Conservation (phyloP, 2,113 vertebrate species). For the Empidonax traillii region DNA sequence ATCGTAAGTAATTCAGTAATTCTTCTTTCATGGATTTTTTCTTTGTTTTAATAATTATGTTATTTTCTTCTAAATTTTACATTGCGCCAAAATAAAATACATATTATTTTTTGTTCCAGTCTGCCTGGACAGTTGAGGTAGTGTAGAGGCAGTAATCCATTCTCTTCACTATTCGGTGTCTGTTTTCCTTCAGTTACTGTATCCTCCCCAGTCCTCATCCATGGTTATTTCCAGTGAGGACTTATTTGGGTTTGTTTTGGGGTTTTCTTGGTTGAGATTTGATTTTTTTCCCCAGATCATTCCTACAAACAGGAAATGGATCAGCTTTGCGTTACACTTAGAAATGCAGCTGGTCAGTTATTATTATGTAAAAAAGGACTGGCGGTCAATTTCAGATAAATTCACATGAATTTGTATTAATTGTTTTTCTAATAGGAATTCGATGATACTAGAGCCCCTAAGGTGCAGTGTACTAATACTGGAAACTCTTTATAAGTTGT, state of each 20-base stretch:
- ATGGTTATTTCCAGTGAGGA: background rate
- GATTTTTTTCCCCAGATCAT: rapidly evolving
- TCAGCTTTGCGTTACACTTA: background rate
- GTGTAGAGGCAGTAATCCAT: background rate
- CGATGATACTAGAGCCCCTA: background rate
- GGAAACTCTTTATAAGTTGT: background rate
- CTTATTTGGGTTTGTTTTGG: background rate
- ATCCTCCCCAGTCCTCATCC: background rate
- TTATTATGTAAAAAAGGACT: background rate
- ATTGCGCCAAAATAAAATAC: background rate
- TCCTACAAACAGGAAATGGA: background rate
- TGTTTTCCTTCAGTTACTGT: background rate
- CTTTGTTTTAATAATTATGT: background rate
- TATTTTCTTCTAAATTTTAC: background rate
- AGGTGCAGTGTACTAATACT: background rate
- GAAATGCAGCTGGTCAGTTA: background rate
- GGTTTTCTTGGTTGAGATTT: background rate
- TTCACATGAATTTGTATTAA: background rate
- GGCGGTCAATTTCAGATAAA: background rate
- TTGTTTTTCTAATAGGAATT: background rate
- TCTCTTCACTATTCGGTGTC: background rate
- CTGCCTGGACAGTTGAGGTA: background rate
- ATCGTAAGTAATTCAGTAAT: background rate
- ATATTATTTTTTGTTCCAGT: background rate
- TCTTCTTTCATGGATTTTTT: background rate